Evolutionary conservation across 2,888 invertebrate genomes (phyloP), one percentile per base, ranked within the genome.

Genomic region (Papilio gigon): DNA sequence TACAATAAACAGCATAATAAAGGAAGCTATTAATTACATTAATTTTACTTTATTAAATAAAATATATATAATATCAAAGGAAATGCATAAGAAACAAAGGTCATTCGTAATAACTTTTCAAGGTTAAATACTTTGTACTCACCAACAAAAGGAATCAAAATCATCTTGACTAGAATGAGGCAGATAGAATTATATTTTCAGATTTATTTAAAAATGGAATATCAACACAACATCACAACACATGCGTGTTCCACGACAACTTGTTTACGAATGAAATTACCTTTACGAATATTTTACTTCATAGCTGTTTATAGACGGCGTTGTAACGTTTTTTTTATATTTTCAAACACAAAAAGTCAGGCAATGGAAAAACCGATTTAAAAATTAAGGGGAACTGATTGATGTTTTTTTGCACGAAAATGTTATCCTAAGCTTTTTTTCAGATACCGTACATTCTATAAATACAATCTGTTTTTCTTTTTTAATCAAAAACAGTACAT

Each of bases 101-200:
- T 64, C 59, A 30, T 60, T 35, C 12, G 40, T 25, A 27, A 56
- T 58, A 58, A 42, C 22, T 9, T 27, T 4, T 47, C 63, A 68
- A 63, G 61, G 40, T 50, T 25, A 67, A 60, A 14, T 25, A 12
- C 14, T 37, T 40, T 14, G 17, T 60, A 65, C 68, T 69, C 12
- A 69, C 68, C 68, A n/a, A 60, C 22, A 60, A 60, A 60, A 60
- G 17, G 42, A 27, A 53, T 65, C 25, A 69, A 42, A n/a, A 59
- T 25, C 68, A 69, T 69, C 30, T 61, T 60, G 68, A 69, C 68
- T 65, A 69, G 68, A 53, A 20, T 40, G 20, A 14, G 50, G 27
- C 61, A 67, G 67, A 61, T 67, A 40, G 9, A 53, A 42, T 33
- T 35, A 61, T 6, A 47, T 33, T 65, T 33, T 53, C 17, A 61